A percentile compares a stretch with the other conserved stretches of the same genome.
These are phyloP conservation scores for Platycheirus rosarum DNA, from an alignment of 2,888 invertebrate species.

Conservation along the genomic window DNA sequence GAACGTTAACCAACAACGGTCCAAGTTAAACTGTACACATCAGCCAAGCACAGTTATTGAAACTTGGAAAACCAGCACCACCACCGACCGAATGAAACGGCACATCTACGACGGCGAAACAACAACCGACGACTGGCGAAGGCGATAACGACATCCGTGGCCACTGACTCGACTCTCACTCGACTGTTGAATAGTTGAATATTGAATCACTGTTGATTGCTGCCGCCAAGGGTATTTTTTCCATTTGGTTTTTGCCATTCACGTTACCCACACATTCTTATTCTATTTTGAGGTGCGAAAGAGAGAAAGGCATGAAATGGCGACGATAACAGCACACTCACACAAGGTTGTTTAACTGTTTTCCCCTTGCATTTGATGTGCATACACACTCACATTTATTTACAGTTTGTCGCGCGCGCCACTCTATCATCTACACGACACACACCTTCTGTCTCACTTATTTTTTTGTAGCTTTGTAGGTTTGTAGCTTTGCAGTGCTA, in stretches of 20 bases:
- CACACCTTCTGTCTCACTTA: constrained; percentile 19
- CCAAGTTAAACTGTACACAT: constrained; percentile 54
- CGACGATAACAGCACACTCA: constrained; percentile 59
- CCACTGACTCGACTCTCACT: constrained; percentile 46
- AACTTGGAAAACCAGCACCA: constrained; percentile 40
- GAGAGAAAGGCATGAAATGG: constrained; percentile 15
- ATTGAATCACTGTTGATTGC: constrained; percentile 67
- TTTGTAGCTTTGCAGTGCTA: constrained; percentile 41
- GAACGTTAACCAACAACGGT: constrained; percentile 68
- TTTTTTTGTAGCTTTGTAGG: constrained; percentile 25
- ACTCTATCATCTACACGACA: constrained; percentile 22
- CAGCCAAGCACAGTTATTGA: constrained; percentile 38
- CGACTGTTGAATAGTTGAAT: constrained; percentile 16
- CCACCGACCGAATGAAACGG: constrained; percentile 2
- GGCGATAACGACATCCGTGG: constrained; percentile 19
- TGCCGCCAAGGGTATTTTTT: constrained; percentile 33
- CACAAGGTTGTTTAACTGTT: constrained; percentile 59
- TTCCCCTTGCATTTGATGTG: constrained; percentile 39
- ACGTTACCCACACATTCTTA: constrained; percentile 17
- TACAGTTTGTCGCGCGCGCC: constrained; percentile 70
- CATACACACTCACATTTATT: constrained; percentile 50
- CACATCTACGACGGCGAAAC: constrained; percentile 24
- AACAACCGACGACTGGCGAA: constrained; percentile 31
- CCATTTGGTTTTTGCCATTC: not conserved
- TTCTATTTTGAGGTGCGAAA: constrained; percentile 3